A percentile compares a stretch with the other conserved stretches of the same genome.
phyloP scores from a whole-genome alignment of 2,888 invertebrate species.

The Patella pellucida region DNA sequence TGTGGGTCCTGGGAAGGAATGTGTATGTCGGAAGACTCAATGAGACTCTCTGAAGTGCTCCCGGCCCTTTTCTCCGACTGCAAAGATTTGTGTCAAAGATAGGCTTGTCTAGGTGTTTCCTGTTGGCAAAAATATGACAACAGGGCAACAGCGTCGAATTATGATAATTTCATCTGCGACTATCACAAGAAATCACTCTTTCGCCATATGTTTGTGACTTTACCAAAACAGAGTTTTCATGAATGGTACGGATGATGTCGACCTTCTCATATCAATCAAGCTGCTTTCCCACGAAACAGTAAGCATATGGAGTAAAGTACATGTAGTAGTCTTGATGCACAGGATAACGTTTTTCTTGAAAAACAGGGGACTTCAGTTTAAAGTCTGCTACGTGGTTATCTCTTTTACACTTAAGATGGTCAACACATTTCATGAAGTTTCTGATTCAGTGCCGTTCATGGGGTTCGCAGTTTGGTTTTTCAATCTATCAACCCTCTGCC shows the following conservation, averaged over 20 bases:
- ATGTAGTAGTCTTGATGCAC: constrained; percentile 3
- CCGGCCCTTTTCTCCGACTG: constrained; percentile 10
- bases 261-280: not conserved
- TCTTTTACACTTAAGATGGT: constrained; percentile 20
- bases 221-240: not conserved
- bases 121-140: constrained; percentile 21
- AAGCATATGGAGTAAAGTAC: constrained; percentile 25
- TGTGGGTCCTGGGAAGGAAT: not conserved
- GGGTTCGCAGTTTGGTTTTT: constrained; percentile 18
- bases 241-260: not conserved
- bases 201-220: not conserved
- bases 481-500: constrained; percentile 33
- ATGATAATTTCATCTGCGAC: too few species aligned
- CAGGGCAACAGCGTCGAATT: constrained; percentile 27
- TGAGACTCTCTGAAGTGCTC: constrained; percentile 5
- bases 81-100: constrained; percentile 17
- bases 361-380: constrained; percentile 17
- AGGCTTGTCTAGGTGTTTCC: not conserved
- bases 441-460: constrained; percentile 25
- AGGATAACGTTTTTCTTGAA: not conserved
- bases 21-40: not conserved
- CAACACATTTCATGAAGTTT: constrained; percentile 25
- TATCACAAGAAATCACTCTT: constrained; percentile 20
- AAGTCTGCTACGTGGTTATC: constrained; percentile 23
- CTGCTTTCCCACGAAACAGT: constrained; percentile 16